Conservation (phyloP, 2,888 invertebrate genomes). For the Phasia obesa region DNA sequence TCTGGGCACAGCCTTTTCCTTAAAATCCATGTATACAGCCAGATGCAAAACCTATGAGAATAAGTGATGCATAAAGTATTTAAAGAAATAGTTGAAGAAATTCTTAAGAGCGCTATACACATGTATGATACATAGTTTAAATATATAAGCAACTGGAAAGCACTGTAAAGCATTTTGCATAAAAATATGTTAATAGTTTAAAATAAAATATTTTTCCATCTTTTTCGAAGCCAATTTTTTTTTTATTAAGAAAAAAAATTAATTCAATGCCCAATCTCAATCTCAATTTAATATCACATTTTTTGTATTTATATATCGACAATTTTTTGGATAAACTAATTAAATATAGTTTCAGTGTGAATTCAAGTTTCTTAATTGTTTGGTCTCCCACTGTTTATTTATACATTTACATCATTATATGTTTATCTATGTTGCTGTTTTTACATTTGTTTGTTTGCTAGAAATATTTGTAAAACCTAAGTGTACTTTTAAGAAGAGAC, state of each 20-base stretch:
- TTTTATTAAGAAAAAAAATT: too few relatives aligned
- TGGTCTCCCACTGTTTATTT: background rate
- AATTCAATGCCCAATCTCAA: too few relatives aligned
- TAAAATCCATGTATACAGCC: background rate
- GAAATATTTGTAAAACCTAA: constrained; percentile 53
- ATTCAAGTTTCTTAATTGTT: background rate
- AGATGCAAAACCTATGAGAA: constrained; percentile 9
- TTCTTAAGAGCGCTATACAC: constrained; percentile 29
- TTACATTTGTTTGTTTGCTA: constrained; percentile 11
- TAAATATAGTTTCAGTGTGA: background rate
- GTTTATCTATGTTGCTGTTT: background rate
- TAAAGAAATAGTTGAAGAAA: constrained; percentile 19
- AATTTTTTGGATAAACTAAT: too few relatives aligned
- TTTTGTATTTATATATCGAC: too few relatives aligned
- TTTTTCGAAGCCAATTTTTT: too few relatives aligned
- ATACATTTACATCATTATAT: constrained; percentile 6
- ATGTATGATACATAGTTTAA: background rate
- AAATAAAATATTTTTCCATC: too few relatives aligned
- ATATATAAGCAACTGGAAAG: background rate
- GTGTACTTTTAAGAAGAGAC: constrained; percentile 62
- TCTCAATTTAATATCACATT: too few relatives aligned
- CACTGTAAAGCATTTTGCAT: too few relatives aligned
- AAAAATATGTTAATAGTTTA: too few relatives aligned
- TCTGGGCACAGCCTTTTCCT: background rate
- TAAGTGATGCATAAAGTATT: constrained; percentile 26